phyloP scores from a whole-genome alignment of 1,140 invertebrate genomes.

The Aphelinus certus region DNA sequence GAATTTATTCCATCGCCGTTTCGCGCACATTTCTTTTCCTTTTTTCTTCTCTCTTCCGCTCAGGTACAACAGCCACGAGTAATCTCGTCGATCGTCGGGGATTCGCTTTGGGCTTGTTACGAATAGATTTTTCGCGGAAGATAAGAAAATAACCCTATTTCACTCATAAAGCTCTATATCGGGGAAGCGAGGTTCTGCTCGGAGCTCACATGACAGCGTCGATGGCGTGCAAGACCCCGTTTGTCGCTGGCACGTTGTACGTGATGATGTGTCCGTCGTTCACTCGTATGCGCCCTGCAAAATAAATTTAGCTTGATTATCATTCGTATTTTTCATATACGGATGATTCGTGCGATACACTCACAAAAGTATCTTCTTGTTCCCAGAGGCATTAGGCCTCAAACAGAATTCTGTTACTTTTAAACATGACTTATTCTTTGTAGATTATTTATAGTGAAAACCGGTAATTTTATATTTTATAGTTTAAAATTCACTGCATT shows the following conservation, averaged over 20 bases:
- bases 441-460: too few relatives aligned
- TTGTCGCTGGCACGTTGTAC: constrained; percentile 85
- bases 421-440: too few relatives aligned
- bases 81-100: background rate
- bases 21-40: background rate
- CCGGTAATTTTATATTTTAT: too few relatives aligned
- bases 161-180: too few relatives aligned
- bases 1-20: background rate
- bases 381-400: too few relatives aligned
- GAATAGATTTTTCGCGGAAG: too few relatives aligned
- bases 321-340: too few relatives aligned
- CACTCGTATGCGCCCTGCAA: constrained; percentile 80
- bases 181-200: background rate
- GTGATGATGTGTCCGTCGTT: constrained; percentile 81
- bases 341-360: too few relatives aligned
- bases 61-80: constrained; percentile 4
- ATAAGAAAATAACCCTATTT: too few relatives aligned
- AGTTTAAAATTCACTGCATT: too few relatives aligned
- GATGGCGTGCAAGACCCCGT: constrained; percentile 88
- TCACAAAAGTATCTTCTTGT: too few relatives aligned
- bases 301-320: background rate
- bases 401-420: too few relatives aligned
- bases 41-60: background rate
- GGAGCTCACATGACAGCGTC: constrained; percentile 72
- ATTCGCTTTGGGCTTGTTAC: background rate